Conservation (phyloP, 2,113 vertebrate species). For the Ammodramus savannarum region DNA sequence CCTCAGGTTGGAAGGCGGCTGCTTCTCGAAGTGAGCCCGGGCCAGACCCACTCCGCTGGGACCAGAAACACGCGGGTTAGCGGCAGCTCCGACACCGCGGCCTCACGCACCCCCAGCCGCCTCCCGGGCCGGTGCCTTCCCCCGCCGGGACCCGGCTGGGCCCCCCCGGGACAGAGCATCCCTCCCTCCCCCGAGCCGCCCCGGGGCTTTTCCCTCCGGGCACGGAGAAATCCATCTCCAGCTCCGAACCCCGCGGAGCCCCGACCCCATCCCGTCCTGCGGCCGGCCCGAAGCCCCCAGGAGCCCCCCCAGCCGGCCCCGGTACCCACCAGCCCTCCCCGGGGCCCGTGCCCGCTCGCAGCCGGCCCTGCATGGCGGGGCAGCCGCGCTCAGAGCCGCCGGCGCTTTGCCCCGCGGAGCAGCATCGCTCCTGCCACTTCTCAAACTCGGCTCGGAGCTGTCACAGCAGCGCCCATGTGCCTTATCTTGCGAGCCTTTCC, state of each 20-base stretch:
- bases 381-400: not conserved
- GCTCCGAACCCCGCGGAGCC: not conserved
- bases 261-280: not conserved
- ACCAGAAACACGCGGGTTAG: constrained; percentile 74
- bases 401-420: not conserved
- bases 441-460: constrained; percentile 42
- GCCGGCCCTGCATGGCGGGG: not conserved
- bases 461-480: constrained; percentile 46
- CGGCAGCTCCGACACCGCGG: not conserved
- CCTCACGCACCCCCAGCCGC: not conserved
- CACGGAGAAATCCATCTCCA: not conserved
- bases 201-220: not conserved
- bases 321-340: not conserved
- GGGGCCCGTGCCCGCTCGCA: not conserved
- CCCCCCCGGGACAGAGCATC: not conserved
- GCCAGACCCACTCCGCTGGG: constrained; percentile 96
- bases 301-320: not conserved
- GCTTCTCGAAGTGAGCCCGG: constrained; percentile 99
- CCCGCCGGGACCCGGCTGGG: not conserved
- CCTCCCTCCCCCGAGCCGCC: not conserved
- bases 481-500: constrained; percentile 10
- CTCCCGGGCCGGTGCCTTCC: not conserved
- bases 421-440: not conserved
- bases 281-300: not conserved
- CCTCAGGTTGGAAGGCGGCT: constrained; percentile 95